These are phyloP conservation scores for Cyclophora albipunctata DNA, from an alignment of 2,888 invertebrate species.

Conservation along the genomic window DNA sequence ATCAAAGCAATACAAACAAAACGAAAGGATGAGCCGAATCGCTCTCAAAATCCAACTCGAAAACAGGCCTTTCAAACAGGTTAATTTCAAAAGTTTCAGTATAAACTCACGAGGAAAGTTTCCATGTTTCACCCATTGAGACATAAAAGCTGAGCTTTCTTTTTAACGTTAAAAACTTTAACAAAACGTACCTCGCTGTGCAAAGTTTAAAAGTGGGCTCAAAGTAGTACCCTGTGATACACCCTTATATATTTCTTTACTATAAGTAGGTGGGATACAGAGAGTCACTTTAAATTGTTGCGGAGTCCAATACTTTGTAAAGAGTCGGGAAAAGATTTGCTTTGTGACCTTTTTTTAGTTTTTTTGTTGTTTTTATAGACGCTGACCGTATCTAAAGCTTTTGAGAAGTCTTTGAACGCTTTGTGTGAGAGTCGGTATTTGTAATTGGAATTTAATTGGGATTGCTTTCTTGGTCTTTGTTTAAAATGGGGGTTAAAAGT, in stretches of 20 bases:
- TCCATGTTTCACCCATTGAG: conserved; percentile 32
- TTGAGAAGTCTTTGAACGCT: no score
- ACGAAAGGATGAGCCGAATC: not conserved
- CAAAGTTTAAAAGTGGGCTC: conserved; percentile 19
- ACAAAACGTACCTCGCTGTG: conserved; percentile 20
- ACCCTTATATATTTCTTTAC: conserved; percentile 6
- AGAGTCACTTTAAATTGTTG: conserved; percentile 32
- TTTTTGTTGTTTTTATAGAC: no score
- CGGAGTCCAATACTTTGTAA: conserved; percentile 20
- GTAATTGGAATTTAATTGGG: no score
- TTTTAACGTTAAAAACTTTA: conserved; percentile 26
- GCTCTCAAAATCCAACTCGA: conserved; percentile 12
- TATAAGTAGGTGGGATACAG: conserved; percentile 15
- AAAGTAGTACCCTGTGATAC: conserved; percentile 14
- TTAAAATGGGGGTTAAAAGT: no score
- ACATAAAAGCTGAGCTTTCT: conserved; percentile 39
- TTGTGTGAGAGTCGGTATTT: no score
- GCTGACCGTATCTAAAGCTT: no score
- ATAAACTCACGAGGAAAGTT: conserved; percentile 26
- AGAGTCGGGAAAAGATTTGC: conserved; percentile 12
- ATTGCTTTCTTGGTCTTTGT: no score
- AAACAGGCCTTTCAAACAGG: conserved; percentile 26
- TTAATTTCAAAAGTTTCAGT: conserved; percentile 41
- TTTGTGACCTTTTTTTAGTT: conserved; percentile 8
- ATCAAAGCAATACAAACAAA: no score